Conservation (phyloP, 2,113 vertebrate species). For the Acanthisitta chloris region DNA sequence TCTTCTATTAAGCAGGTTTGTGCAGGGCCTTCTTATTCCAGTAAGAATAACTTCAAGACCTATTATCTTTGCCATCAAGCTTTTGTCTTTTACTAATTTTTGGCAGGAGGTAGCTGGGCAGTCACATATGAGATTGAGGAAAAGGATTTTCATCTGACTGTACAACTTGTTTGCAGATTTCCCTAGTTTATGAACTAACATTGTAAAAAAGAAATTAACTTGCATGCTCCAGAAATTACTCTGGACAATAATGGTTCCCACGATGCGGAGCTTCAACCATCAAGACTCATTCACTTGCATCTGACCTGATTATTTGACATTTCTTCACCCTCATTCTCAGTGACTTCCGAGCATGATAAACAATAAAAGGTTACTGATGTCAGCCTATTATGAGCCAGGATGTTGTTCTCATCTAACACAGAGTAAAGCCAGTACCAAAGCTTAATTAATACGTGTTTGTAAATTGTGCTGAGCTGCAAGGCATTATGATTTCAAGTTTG, state of each 20-base stretch:
- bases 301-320: slow-evolving; percentile 65
- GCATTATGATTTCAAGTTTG: slow-evolving; percentile 38
- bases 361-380: slow-evolving; percentile 61
- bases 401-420: background rate
- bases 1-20: background rate
- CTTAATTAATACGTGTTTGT: slow-evolving; percentile 50
- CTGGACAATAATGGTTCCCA: slow-evolving; percentile 44
- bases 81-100: background rate
- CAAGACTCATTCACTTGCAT: slow-evolving; percentile 49
- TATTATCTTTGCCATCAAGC: background rate
- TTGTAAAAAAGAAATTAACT: slow-evolving; percentile 29
- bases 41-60: background rate
- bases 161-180: background rate
- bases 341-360: slow-evolving; percentile 54
- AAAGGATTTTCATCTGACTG: background rate
- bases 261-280: slow-evolving; percentile 39
- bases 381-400: slow-evolving; percentile 43
- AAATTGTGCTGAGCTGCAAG: slow-evolving; percentile 24
- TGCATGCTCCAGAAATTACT: slow-evolving; percentile 30
- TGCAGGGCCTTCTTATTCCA: background rate
- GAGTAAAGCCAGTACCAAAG: background rate
- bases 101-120: background rate
- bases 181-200: background rate
- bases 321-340: slow-evolving; percentile 60
- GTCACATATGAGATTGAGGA: background rate